Conservation (phyloP, 1,140 invertebrate genomes). For the Pygmarrhopalites habei region DNA sequence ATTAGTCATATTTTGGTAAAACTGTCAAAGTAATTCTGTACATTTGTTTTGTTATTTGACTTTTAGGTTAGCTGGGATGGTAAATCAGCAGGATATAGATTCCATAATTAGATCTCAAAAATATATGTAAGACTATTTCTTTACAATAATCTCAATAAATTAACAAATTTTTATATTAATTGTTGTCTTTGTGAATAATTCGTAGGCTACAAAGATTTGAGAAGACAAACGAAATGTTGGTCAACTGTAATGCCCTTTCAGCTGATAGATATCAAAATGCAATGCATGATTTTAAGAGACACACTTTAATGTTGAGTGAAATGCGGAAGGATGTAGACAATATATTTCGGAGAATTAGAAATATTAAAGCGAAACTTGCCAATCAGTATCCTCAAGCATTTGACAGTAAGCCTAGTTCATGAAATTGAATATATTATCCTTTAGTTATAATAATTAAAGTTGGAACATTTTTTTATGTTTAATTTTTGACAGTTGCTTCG, state of each 20-base stretch:
- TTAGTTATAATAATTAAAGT: slow-evolving; percentile 1
- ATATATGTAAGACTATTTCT: slow-evolving; percentile 64
- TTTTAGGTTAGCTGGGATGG: slow-evolving; percentile 82
- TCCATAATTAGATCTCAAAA: slow-evolving; percentile 83
- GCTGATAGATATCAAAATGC: slow-evolving; percentile 70
- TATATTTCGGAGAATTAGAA: slow-evolving; percentile 54
- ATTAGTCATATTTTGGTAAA: no score
- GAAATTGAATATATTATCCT: background rate
- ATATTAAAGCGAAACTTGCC: slow-evolving; percentile 71
- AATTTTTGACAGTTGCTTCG: slow-evolving; percentile 21
- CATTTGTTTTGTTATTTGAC: no score
- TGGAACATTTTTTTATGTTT: no score
- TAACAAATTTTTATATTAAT: background rate
- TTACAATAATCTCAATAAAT: slow-evolving; percentile 6
- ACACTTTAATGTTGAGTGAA: slow-evolving; percentile 66
- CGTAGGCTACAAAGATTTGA: slow-evolving; percentile 88
- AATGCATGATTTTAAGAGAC: slow-evolving; percentile 77
- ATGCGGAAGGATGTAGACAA: slow-evolving; percentile 57
- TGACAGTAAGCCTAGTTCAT: slow-evolving; percentile 46
- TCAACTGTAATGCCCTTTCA: slow-evolving; percentile 86
- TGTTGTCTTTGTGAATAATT: slow-evolving; percentile 21
- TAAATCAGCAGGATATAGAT: slow-evolving; percentile 83
- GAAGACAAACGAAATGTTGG: slow-evolving; percentile 95
- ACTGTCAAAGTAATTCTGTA: no score
- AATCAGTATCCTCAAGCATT: slow-evolving; percentile 82